Evolutionary conservation across 2,113 vertebrate genomes (phyloP), one percentile per base, ranked within the genome.

Genomic region (Amazona vittata): DNA sequence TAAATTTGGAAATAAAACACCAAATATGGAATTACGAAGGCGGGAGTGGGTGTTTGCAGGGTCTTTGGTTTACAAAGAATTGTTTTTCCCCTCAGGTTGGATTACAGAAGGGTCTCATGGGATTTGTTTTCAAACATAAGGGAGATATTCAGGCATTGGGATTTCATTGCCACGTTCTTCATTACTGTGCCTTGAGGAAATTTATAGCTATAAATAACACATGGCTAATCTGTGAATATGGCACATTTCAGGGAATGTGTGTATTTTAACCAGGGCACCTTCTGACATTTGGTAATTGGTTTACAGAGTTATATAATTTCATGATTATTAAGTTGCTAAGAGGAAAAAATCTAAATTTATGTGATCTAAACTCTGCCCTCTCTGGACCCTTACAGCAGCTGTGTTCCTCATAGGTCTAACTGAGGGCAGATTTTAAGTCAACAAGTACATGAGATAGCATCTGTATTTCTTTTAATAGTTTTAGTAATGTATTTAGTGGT

Each of bases 271-370:
- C 89, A 97, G 90, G 88, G 83, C 73, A 91, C 93, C 83, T 96
- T 95, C 93, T 97, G 83, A 97, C 95, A 86, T 94, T 81, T 94
- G 90, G 81, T 88, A 97, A 97, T 97, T 89, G 60, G 94, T 96
- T 97, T 96, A 96, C 86, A 96, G 78, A 95, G 94, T 94, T 97
- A 89, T 79, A 67, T 94, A 65, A 97, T 96, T 97, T 97, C 84
- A 92, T 97, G 73, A 95, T 95, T 94, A 90, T 91, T 83, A 93
- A 71, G 57, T 93, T 93, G 62, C 85, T 62, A 76, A 89, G 62
- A 88, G 73, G 79, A 55, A 82, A 76, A 86, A 69, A 67, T 52
- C 49, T 80, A 74, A 74, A 86, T 90, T 88, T 86, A 60, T 57
- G n/a, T 82, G 46, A 57, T 68, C 67, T 95, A 83, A 86, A 89